Conservation (phyloP, 1,140 invertebrate genomes). For the Formica selysi region DNA sequence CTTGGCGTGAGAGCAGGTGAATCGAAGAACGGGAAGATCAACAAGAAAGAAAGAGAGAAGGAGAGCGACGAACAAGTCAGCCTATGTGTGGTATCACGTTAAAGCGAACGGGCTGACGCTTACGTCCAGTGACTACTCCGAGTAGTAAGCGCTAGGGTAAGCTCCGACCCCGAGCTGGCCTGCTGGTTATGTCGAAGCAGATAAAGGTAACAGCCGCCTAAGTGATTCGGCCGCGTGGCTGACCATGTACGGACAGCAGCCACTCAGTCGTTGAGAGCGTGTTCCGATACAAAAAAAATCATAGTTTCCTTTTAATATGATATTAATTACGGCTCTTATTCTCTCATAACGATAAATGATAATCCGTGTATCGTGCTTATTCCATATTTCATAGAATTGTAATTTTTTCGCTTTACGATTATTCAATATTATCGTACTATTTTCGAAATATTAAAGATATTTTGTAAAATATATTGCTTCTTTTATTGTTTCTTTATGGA, state of each 20-base stretch:
- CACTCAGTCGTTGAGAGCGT: neutral
- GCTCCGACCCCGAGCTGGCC: neutral
- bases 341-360: neutral
- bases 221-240: conserved; percentile 21
- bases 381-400: conserved; percentile 5
- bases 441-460: neutral
- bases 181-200: neutral
- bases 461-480: conserved; percentile 10
- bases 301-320: neutral
- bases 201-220: conserved; percentile 13
- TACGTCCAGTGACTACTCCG: conserved; percentile 39
- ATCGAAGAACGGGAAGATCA: conserved; percentile 36
- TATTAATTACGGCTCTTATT: neutral
- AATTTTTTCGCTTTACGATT: neutral
- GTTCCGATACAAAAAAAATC: neutral
- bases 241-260: conserved; percentile 15
- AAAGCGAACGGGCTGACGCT: conserved; percentile 38
- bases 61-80: conserved; percentile 68
- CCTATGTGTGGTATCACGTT: conserved; percentile 50
- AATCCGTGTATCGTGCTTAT: neutral
- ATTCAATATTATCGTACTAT: neutral
- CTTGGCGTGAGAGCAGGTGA: conserved; percentile 63
- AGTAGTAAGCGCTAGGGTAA: conserved; percentile 16
- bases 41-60: neutral
- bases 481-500: neutral